Evolutionary conservation across 2,113 vertebrate genomes (phyloP).

Genomic region (Odontesthes bonariensis): DNA sequence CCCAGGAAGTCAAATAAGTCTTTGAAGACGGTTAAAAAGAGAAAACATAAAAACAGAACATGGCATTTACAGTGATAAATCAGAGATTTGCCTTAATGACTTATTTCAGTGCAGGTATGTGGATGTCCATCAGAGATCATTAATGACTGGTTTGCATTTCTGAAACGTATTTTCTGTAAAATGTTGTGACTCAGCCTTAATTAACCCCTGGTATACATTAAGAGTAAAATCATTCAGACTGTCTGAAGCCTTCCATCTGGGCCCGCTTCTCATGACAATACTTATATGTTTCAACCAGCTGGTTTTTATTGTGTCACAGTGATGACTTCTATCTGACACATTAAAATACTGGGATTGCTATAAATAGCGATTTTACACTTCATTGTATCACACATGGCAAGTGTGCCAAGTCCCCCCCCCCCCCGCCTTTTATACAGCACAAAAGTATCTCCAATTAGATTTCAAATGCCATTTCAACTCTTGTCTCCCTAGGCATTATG

Average conservation of each 20-base stretch:
- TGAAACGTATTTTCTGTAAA: too few species aligned
- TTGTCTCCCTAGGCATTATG: slow-evolving; percentile 71
- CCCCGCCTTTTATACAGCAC: slow-evolving; percentile 54
- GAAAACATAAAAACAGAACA: too few species aligned
- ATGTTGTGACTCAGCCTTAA: too few species aligned
- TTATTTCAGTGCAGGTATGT: too few species aligned
- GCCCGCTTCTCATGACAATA: slow-evolving; percentile 24
- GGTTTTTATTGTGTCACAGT: slow-evolving; percentile 48
- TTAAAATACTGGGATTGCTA: slow-evolving; percentile 30
- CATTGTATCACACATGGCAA: slow-evolving; percentile 52
- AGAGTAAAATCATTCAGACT: slow-evolving; percentile 29
- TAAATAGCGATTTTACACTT: slow-evolving; percentile 65
- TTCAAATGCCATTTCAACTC: slow-evolving; percentile 73
- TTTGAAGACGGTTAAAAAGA: too few species aligned
- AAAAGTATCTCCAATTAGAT: slow-evolving; percentile 79
- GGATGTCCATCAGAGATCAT: too few species aligned
- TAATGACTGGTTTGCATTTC: too few species aligned
- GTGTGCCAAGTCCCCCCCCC: slow-evolving; percentile 39
- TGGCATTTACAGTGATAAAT: too few species aligned
- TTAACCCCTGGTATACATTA: too few species aligned
- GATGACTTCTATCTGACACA: slow-evolving; percentile 51
- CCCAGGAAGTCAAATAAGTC: too few species aligned
- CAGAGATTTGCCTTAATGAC: too few species aligned
- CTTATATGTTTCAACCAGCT: slow-evolving; percentile 52
- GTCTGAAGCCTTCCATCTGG: slow-evolving; percentile 35